A percentile compares a stretch with the other conserved stretches of the same genome.
Conservation (phyloP, 2,888 invertebrate genomes). For the Mesorhabditis sp. region DNA sequence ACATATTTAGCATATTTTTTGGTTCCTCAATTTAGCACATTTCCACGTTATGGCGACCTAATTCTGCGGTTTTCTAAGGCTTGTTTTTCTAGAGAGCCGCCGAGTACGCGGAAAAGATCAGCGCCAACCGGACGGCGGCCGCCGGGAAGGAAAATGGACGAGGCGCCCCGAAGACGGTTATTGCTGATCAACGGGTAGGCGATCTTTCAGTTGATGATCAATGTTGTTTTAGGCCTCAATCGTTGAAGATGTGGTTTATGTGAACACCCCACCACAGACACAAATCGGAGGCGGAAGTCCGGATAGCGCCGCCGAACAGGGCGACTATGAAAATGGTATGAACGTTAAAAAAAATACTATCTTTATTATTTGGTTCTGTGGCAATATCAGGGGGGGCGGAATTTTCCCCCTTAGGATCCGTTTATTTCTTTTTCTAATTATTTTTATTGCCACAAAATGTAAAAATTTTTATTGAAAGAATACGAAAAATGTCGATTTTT, state of each 20-base stretch:
- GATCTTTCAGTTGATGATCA: neutral
- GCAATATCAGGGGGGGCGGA: too few species aligned
- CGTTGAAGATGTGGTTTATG: conserved; percentile 47
- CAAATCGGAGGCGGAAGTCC: neutral
- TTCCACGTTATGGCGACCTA: neutral
- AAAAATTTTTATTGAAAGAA: neutral
- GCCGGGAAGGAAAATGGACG: neutral
- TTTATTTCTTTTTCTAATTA: too few species aligned
- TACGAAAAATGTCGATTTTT: neutral
- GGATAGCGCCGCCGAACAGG: neutral
- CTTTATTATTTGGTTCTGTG: too few species aligned
- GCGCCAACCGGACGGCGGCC: neutral
- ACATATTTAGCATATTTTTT: neutral
- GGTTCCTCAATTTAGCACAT: neutral
- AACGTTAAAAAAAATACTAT: neutral
- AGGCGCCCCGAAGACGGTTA: neutral
- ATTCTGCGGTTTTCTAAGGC: neutral
- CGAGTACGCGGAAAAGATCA: neutral
- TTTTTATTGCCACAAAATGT: neutral
- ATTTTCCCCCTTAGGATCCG: too few species aligned
- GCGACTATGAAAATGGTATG: neutral
- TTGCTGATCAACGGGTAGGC: neutral
- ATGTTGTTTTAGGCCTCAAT: conserved; percentile 9
- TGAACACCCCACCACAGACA: conserved; percentile 36
- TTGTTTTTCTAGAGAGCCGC: neutral